Evolutionary conservation across 2,797 vertebrate genomes (phyloP).

Genomic region (Anguilla obscura): DNA sequence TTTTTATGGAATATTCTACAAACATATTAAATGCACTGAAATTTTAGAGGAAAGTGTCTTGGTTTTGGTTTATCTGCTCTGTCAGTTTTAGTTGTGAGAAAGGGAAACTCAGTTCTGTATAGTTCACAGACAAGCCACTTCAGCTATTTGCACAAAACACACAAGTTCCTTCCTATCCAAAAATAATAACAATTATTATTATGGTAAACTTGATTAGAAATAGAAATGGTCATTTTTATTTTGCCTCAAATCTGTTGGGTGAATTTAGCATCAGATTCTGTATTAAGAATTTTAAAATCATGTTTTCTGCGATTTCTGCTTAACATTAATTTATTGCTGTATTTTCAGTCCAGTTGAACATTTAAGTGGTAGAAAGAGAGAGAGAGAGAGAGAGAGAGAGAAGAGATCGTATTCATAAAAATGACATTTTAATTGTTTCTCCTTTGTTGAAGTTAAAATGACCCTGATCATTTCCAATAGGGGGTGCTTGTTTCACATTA

Average conservation of each 20-base stretch:
- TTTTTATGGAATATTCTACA: background rate
- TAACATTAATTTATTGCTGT: background rate
- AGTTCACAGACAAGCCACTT: background rate
- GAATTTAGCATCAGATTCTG: background rate
- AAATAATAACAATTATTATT: background rate
- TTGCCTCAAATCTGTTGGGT: background rate
- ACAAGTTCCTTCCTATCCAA: background rate
- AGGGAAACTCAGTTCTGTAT: background rate
- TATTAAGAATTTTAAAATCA: background rate
- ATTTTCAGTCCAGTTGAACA: background rate
- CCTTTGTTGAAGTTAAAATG: conserved; percentile 56
- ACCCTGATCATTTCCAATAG: conserved; percentile 50
- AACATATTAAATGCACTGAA: background rate
- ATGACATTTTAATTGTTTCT: conserved; percentile 49
- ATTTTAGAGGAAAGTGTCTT: background rate
- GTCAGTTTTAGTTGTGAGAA: background rate
- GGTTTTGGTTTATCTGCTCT: background rate
- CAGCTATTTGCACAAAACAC: background rate
- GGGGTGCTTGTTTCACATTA: conserved; percentile 36
- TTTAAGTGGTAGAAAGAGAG: background rate
- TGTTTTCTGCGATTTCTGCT: background rate
- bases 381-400: conserved; percentile 1
- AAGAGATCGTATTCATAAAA: conserved; percentile 34
- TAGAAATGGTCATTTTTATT: background rate
- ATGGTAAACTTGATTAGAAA: background rate